Evolutionary conservation across 1,140 invertebrate genomes (phyloP), one percentile per base, ranked within the genome.

Genomic region (Zaprionus inermis): DNA sequence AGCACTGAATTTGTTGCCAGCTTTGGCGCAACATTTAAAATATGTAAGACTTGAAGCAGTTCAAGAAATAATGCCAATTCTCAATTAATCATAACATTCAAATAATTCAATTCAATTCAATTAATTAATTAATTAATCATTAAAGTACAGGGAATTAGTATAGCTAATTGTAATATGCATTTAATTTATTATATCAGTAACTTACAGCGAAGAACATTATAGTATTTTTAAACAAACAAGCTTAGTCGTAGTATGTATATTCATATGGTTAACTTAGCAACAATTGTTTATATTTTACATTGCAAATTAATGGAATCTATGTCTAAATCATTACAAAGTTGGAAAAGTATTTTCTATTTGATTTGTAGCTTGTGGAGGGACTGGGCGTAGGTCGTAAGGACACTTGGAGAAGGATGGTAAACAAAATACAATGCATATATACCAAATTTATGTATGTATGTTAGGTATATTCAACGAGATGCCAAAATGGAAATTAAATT

Each of bases 181-280:
- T 86, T 79, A 79, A 82, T 88, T 76, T 74, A 79, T 67, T 88
- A 79, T 73, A 72, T 46, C 20, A 52, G 80, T 78, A 85, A 46
- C 67, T 73, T 82, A 85, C 46, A 79, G 69, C 67, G 65, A 84
- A 75, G 78, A 67, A 78, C 71, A 80, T 80, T 70, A 80, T 64
- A 80, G 65, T 81, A 76, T 78, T 83, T 75, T 75, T 83, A 88
- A 88, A 83, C 84, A 88, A 88, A 89, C 84, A 89, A 88, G 73
- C 83, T 89, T 89, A 77, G 56, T 46, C 49, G 22, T 79, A 72
- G 30, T 60, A 65, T 72, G 65, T 73, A 68, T 72, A 67, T 70
- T 76, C 46, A 78, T 86, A 58, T 80, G 69, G 56, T 81, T 76
- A 86, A 76, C 78, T 86, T 77, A 88, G 73, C 73, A 86, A 86